Base-by-base conservation (phyloP, 2,888 invertebrate species). In the Homarus gammarus region DNA sequence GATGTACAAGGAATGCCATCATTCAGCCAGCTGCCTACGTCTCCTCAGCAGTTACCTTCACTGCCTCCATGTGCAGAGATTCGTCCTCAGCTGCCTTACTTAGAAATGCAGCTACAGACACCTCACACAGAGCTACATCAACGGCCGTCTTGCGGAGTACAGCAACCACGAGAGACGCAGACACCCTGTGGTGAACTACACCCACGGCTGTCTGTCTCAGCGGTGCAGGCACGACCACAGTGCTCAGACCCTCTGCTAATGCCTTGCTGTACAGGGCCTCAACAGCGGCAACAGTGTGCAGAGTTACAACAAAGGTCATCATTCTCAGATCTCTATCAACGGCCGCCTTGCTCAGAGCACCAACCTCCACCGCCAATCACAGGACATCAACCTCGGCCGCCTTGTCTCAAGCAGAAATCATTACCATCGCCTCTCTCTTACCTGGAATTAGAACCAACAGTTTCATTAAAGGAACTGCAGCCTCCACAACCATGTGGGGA, bases 401-500 rank as follows among this genome's bases (percentile, higher is more conserved):
- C 44, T 18, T 51, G 68, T 72, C 44, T 51, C 27, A 51, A 72
- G 49, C 72, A 49, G 12, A 10, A 0, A 31, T 8, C 78, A 68
- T 15, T 77, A 18, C 6, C 31, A 51, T 22, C 18, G 2, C 64
- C 33, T 15, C 12, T 61, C 12, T 12, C 61, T 6, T 31, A n/a
- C 40, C 22, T n/a, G 10, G 75, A 15, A 8, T 12, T n/a, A 0
- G 70, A 86, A 3, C 78, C 51, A 1, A 36, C 56, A n/a, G 70
- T 86, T 51, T 79, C 79, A 49, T 72, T 78, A 8, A 33, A 70
- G 27, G 87, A 87, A 38, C 68, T 87, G 15, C 73, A 82, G 36
- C 87, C 87, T 75, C 84, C 84, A 49, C 64, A 82, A n/a, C 68
- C 86, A 18, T 51, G 51, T n/a, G 68, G 12, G 79, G 51, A n/a